A percentile compares a stretch with the other conserved stretches of the same genome.
phyloP scores from a whole-genome alignment of 2,888 invertebrate genomes.

The Labia minor region DNA sequence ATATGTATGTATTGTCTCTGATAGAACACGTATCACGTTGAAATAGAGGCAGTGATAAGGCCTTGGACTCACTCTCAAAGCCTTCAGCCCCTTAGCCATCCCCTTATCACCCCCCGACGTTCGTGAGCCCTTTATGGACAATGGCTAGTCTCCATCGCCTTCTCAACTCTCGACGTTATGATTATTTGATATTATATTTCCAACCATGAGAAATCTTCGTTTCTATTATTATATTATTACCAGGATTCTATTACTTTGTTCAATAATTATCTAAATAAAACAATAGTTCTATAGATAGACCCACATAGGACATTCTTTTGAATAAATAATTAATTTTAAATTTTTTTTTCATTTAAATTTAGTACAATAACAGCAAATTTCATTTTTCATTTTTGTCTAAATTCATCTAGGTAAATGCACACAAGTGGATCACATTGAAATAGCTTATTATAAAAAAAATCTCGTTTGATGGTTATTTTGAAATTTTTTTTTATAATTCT shows the following conservation, averaged over 20 bases:
- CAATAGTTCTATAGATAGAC: too few species aligned
- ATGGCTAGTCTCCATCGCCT: conserved; percentile 8
- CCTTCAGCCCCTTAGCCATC: conserved; percentile 1
- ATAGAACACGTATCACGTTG: conserved; percentile 13
- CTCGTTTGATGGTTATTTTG: too few species aligned
- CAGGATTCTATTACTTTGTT: neutral
- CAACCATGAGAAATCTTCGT: neutral
- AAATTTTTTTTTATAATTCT: too few species aligned
- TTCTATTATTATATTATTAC: neutral
- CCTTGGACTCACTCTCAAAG: conserved; percentile 7
- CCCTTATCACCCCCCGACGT: neutral
- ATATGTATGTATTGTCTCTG: conserved; percentile 13
- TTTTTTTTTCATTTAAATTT: too few species aligned
- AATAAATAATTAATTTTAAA: too few species aligned
- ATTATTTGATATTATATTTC: conserved; percentile 7
- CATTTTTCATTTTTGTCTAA: too few species aligned
- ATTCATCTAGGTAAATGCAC: too few species aligned
- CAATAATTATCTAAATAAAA: too few species aligned
- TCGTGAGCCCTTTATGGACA: neutral
- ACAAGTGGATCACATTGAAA: too few species aligned
- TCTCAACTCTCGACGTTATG: neutral
- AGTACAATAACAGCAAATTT: too few species aligned
- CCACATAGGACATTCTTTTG: too few species aligned
- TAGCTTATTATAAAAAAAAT: too few species aligned
- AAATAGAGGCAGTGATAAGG: conserved; percentile 13